Evolutionary conservation across 2,113 vertebrate genomes (phyloP), one percentile per base, ranked within the genome.

Genomic region (Pan paniscus): DNA sequence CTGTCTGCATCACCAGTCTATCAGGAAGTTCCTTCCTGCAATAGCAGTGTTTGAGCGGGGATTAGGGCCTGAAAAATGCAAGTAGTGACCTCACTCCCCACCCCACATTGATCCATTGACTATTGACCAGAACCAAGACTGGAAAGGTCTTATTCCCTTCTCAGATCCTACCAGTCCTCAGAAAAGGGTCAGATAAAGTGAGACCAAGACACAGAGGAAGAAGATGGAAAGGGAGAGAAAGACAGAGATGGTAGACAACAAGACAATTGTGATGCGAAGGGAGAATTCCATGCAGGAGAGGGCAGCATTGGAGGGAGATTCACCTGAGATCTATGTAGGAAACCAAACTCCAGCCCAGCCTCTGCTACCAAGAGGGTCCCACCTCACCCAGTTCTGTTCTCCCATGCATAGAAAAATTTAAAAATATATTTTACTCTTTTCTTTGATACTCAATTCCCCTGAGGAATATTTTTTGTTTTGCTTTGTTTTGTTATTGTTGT

Each of bases 391-490:
- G 3, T 40, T 68, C 82, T 23, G 1, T 55, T 8, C 70, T 11
- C 25, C 3, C 7, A 27, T 13, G 8, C 27, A 8, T 1, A 46
- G n/a, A 32, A 78, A 84, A 91, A 32, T 2, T 48, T 20, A 23
- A 20, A 80, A 64, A 67, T 38, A 48, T 38, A 46, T 79, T 92
- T 89, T 12, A 27, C 22, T 92, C 52, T 78, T 68, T 70, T 78
- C 18, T 70, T 81, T 89, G 89, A 91, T 32, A 68, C 32, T 50
- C 78, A 81, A 0, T n/a, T 50, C 89, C 83, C 89, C 75, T 0
- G 50, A 87, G 94, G 73, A 89, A 82, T 94, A 94, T 55, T 95
- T 98, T 98, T 96, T 96, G 76, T 95, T 97, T 94, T 83, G 78
- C 61, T 95, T 93, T 96, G 76, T 91, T 94, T 90, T 92, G 92